A percentile compares a stretch with the other conserved stretches of the same genome.
Conservation (phyloP, 2,113 vertebrate species). For the Callionymus lyra region DNA sequence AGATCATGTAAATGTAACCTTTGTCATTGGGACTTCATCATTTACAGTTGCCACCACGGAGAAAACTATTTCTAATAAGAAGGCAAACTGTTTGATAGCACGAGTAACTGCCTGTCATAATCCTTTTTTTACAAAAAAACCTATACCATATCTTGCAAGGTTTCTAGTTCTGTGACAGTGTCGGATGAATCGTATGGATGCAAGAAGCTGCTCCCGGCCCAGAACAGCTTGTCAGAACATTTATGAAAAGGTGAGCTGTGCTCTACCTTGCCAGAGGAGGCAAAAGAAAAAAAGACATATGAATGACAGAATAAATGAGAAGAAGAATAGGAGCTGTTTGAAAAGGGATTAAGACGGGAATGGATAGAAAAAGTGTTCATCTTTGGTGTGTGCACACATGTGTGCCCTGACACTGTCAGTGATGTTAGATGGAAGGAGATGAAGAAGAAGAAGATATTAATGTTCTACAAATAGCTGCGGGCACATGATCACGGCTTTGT, state of each 20-base stretch:
- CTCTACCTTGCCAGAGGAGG: too few relatives aligned
- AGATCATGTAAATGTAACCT: too few relatives aligned
- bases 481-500: conserved; percentile 10
- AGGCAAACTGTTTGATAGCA: not conserved
- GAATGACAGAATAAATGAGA: conserved; percentile 16
- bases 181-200: conserved; percentile 4
- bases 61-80: not conserved
- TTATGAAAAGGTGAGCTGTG: conserved; percentile 5
- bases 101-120: too few relatives aligned
- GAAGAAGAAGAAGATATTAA: conserved; percentile 17
- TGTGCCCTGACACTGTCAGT: conserved; percentile 12
- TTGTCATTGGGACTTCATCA: not conserved
- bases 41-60: not conserved
- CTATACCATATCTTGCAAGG: not conserved
- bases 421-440: conserved; percentile 24
- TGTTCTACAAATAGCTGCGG: conserved; percentile 18
- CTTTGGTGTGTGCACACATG: conserved; percentile 35
- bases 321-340: conserved; percentile 10
- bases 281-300: too few relatives aligned
- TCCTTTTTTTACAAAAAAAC: too few relatives aligned
- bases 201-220: conserved; percentile 1
- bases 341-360: conserved; percentile 28
- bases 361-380: conserved; percentile 14
- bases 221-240: conserved; percentile 3
- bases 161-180: conserved; percentile 1